These are phyloP conservation scores for Anas georgica DNA, from an alignment of 2,797 vertebrate species.

Conservation along the genomic window DNA sequence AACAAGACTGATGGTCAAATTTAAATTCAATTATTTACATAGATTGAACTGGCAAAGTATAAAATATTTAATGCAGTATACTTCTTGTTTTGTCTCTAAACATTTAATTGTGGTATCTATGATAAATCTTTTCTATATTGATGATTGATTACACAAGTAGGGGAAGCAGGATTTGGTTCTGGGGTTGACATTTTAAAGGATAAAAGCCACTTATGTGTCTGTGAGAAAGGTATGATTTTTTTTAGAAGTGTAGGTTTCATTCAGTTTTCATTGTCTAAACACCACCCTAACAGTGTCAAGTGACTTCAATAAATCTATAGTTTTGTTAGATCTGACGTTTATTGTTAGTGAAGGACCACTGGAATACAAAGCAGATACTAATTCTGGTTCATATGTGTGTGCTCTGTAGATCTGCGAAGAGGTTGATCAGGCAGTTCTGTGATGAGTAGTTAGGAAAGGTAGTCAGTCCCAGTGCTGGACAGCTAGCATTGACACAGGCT, in stretches of 20 bases:
- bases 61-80: not conserved
- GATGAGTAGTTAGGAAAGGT: not conserved
- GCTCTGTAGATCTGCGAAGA: not conserved
- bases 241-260: not conserved
- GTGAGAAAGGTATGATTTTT: not conserved
- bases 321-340: not conserved
- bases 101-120: not conserved
- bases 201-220: not conserved
- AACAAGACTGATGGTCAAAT: not conserved
- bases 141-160: not conserved
- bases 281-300: not conserved
- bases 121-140: not conserved
- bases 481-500: not conserved
- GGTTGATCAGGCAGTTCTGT: not conserved
- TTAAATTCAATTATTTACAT: not conserved
- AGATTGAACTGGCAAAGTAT: not conserved
- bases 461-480: not conserved
- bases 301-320: not conserved
- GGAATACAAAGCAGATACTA: not conserved
- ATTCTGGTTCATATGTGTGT: not conserved
- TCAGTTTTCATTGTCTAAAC: not conserved
- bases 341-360: not conserved
- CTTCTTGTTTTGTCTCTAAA: not conserved
- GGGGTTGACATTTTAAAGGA: not conserved
- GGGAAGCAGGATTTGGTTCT: not conserved